phyloP scores from a whole-genome alignment of 2,888 invertebrate species.

The Ethmia dodecea region DNA sequence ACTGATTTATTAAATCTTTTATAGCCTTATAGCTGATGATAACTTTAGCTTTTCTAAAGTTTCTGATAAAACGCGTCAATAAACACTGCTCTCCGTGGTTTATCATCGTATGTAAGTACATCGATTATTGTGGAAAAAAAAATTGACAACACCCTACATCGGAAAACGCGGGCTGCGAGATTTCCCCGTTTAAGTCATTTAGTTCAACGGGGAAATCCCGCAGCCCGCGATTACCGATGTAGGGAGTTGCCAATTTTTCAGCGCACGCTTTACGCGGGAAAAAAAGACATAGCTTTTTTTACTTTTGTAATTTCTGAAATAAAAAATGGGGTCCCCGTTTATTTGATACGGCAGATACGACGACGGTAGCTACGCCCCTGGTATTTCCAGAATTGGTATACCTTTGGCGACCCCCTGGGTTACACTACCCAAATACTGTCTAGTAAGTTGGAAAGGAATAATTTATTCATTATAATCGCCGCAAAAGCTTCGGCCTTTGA shows the following conservation, averaged over 20 bases:
- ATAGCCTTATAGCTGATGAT: neutral
- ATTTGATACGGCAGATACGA: constrained; percentile 5
- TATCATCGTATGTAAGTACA: neutral
- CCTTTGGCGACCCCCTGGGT: no score
- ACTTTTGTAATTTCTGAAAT: constrained; percentile 1
- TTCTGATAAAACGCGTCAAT: neutral
- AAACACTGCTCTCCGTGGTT: no score
- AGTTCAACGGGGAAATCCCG: neutral
- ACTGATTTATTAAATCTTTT: no score
- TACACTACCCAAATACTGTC: no score
- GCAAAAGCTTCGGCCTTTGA: no score
- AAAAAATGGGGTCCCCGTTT: constrained; percentile 3
- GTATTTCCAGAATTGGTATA: no score
- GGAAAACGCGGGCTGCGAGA: no score
- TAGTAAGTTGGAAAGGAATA: no score
- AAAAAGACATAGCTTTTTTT: neutral
- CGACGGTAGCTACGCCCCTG: constrained; percentile 7
- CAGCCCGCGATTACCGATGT: neutral
- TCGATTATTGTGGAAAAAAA: neutral
- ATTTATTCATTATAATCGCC: no score
- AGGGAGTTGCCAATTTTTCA: neutral
- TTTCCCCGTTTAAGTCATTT: neutral
- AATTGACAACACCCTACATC: no score
- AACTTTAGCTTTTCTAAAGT: neutral
- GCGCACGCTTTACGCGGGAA: constrained; percentile 1